A percentile compares a stretch with the other conserved stretches of the same genome.
These are phyloP conservation scores for Lepidochrysops patricia DNA, from an alignment of 2,888 invertebrate species.

Conservation along the genomic window DNA sequence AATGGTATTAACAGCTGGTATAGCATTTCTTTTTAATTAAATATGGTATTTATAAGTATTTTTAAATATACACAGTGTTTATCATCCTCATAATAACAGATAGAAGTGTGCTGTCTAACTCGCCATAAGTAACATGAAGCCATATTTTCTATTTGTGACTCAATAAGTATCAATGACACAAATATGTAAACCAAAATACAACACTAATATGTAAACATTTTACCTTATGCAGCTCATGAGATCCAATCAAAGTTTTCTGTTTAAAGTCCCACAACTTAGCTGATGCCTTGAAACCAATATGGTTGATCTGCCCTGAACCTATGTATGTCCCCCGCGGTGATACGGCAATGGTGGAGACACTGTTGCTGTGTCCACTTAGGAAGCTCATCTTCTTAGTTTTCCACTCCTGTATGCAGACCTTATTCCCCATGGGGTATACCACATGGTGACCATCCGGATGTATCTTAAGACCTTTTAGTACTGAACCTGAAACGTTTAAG, in stretches of 20 bases:
- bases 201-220: too few relatives aligned
- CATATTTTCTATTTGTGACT: too few relatives aligned
- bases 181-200: neutral
- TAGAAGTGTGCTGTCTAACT: too few relatives aligned
- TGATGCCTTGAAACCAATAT: constrained; percentile 91
- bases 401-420: constrained; percentile 82
- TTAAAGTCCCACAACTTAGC: constrained; percentile 92
- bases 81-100: too few relatives aligned
- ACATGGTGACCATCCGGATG: constrained; percentile 83
- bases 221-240: constrained; percentile 89
- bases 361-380: constrained; percentile 86
- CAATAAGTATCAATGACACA: too few relatives aligned
- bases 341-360: constrained; percentile 83
- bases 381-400: constrained; percentile 82
- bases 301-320: constrained; percentile 92
- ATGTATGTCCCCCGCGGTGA: constrained; percentile 84
- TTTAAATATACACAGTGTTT: too few relatives aligned
- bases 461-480: constrained; percentile 76
- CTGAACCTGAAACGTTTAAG: constrained; percentile 54
- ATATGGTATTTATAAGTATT: too few relatives aligned
- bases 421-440: constrained; percentile 85
- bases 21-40: too few relatives aligned
- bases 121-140: too few relatives aligned
- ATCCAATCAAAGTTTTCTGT: constrained; percentile 74
- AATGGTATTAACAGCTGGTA: too few relatives aligned